Base-by-base conservation (phyloP, 2,113 vertebrate genomes). In the Sinocyclocheilus anshuiensis region DNA sequence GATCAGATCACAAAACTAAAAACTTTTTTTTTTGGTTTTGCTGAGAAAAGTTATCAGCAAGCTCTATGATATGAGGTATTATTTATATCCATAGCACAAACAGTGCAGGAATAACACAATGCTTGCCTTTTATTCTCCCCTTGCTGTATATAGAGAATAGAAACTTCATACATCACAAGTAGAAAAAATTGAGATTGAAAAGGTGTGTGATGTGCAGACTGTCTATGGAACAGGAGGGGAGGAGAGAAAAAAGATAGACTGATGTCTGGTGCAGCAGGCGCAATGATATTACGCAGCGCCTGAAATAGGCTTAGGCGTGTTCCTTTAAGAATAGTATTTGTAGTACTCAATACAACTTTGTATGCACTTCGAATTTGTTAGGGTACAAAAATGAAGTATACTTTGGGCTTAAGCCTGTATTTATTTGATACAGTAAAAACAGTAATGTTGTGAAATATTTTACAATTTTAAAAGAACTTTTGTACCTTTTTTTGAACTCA, bases 181-280 rank as follows among this genome's bases (percentile, higher is more conserved):
- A 10, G 55, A 61, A 29, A 5, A 42, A 20, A 6, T 4, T 18
- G 57, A 61, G 24, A 59, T 13, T 48, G 15, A 26, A 71, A 53
- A 61, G 63, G 59, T 45, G 67, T 24, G 53, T 42, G 61, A 67
- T 18, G 33, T 50, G 69, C 48, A 82, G 83, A 78, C 59, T 50
- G 88, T 74, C 63, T 11, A 3, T 24, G 10, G n/a, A 16, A 61
- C 48, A 61, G 24, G 16, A 61, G 48, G 63, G 39, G 39, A 53
- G 16, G 24, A 84, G 42, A 42, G 24, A 50, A 65, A 26, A 74
- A 71, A 63, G 45, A 48, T 9, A 45, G 42, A 45, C 45, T 57
- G 22, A 71, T 76, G 81, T 29, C 29, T n/a, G 26, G 26, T 26
- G 26, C 26, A 26, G 26, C 26, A 26, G 26, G 26, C 26, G 26